A percentile compares a stretch with the other conserved stretches of the same genome.
phyloP scores from a whole-genome alignment of 2,113 vertebrate species.

The Aviceda subcristata region DNA sequence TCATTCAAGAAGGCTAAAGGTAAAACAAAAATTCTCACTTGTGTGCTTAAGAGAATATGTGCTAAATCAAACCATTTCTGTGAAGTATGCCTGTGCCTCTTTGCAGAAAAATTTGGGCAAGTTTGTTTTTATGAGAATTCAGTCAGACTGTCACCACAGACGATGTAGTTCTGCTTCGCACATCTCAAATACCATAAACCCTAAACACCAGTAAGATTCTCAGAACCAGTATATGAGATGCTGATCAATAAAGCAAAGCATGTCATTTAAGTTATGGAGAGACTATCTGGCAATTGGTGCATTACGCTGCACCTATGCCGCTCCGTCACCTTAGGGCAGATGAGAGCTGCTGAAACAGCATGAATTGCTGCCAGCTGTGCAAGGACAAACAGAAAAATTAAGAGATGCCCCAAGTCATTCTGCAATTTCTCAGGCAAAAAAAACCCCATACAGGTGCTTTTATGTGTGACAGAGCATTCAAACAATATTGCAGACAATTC shows the following conservation, averaged over 20 bases:
- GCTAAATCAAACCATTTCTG: background rate
- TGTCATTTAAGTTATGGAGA: background rate
- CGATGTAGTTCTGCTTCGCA: background rate
- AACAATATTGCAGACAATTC: background rate
- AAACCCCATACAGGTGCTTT: background rate
- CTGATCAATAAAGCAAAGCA: background rate
- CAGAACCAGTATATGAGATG: background rate
- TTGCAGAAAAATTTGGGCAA: background rate
- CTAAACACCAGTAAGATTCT: background rate
- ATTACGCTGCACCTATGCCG: background rate
- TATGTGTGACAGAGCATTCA: background rate
- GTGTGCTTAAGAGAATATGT: background rate
- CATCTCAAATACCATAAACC: background rate
- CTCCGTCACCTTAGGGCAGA: background rate
- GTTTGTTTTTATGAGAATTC: background rate
- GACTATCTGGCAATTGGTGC: background rate
- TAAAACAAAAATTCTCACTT: conserved; percentile 3
- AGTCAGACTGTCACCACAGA: background rate
- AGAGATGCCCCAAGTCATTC: background rate
- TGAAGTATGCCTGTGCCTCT: background rate
- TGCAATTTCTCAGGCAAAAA: background rate
- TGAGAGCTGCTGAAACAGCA: background rate
- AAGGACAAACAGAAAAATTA: background rate
- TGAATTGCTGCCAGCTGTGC: background rate
- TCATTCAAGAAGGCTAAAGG: background rate